These are phyloP conservation scores for Sebastolobus alascanus DNA, from an alignment of 2,797 vertebrate species.

Conservation along the genomic window DNA sequence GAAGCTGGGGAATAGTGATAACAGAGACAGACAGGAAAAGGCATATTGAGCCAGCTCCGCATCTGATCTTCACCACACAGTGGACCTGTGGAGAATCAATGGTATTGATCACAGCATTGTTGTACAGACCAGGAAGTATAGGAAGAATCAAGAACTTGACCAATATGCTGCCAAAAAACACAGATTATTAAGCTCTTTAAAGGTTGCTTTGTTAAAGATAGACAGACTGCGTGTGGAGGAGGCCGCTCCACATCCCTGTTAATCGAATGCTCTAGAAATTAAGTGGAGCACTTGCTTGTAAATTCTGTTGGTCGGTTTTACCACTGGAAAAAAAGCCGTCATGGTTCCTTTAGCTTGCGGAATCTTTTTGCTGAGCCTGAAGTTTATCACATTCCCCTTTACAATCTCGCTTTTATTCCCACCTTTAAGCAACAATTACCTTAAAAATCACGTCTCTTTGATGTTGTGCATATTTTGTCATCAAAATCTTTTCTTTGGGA, in stretches of 20 bases:
- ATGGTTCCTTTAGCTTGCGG: background rate
- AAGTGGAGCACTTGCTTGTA: slow-evolving; percentile 2
- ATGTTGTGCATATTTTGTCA: slow-evolving; percentile 12
- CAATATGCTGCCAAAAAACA: slow-evolving; percentile 7
- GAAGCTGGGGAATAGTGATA: slow-evolving; percentile 37
- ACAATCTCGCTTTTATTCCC: slow-evolving; percentile 12
- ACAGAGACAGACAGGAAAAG: slow-evolving; percentile 39
- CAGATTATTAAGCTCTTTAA: slow-evolving; percentile 5
- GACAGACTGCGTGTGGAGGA: slow-evolving; percentile 16
- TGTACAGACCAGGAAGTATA: slow-evolving; percentile 30
- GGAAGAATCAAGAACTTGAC: slow-evolving; percentile 25
- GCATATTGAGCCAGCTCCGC: slow-evolving; percentile 34
- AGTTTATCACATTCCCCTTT: background rate
- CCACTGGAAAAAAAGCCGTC: background rate
- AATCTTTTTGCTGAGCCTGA: background rate
- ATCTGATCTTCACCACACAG: slow-evolving; percentile 43
- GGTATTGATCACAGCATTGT: slow-evolving; percentile 53
- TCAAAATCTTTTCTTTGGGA: slow-evolving; percentile 17
- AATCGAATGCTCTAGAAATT: slow-evolving; percentile 4
- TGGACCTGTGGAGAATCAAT: slow-evolving; percentile 54
- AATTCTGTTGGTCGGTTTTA: slow-evolving; percentile 10
- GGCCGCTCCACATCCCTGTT: background rate
- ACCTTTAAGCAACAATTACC: slow-evolving; percentile 13
- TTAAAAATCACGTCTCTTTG: slow-evolving; percentile 23
- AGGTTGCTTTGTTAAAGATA: slow-evolving; percentile 20